Evolutionary conservation across 2,888 invertebrate genomes (phyloP).

Genomic region (Chrysolina oricalcia): DNA sequence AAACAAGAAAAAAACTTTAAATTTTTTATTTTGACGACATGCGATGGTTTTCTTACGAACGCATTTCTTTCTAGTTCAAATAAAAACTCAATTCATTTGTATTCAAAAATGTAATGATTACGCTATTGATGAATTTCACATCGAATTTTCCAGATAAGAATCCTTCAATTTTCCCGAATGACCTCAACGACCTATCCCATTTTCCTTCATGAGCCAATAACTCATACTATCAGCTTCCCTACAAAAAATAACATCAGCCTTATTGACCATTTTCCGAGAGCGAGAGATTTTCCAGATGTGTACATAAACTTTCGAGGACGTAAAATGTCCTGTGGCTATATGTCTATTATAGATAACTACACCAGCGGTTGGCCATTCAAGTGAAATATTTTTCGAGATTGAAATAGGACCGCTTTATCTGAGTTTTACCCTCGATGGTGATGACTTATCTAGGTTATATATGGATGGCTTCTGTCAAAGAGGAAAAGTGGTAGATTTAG

Average conservation of each 20-base stretch:
- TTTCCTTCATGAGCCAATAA: slow-evolving; percentile 1
- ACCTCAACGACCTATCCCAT: slow-evolving; percentile 6
- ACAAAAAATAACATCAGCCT: slow-evolving; percentile 17
- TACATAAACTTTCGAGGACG: slow-evolving; percentile 23
- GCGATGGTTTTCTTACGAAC: too few relatives aligned
- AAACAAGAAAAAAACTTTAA: too few relatives aligned
- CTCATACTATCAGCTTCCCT: slow-evolving; percentile 9
- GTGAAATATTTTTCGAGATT: slow-evolving; percentile 20
- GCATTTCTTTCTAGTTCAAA: too few relatives aligned
- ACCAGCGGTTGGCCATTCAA: slow-evolving; percentile 21
- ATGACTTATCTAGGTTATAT: slow-evolving; percentile 21
- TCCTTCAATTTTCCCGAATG: not conserved
- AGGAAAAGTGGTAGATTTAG: slow-evolving; percentile 16
- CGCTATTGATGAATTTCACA: not conserved
- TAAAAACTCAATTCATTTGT: too few relatives aligned
- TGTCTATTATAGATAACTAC: slow-evolving; percentile 21
- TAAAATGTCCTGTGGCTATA: slow-evolving; percentile 24
- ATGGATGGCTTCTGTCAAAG: slow-evolving; percentile 23
- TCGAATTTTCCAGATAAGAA: not conserved
- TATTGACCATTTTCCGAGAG: slow-evolving; percentile 20
- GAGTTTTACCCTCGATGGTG: slow-evolving; percentile 22
- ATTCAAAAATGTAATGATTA: not conserved
- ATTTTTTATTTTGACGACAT: too few relatives aligned
- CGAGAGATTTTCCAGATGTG: slow-evolving; percentile 25
- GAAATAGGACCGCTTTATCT: slow-evolving; percentile 23